Evolutionary conservation across 2,113 vertebrate species (phyloP).

Genomic region (Beaufortia kweichowensis): DNA sequence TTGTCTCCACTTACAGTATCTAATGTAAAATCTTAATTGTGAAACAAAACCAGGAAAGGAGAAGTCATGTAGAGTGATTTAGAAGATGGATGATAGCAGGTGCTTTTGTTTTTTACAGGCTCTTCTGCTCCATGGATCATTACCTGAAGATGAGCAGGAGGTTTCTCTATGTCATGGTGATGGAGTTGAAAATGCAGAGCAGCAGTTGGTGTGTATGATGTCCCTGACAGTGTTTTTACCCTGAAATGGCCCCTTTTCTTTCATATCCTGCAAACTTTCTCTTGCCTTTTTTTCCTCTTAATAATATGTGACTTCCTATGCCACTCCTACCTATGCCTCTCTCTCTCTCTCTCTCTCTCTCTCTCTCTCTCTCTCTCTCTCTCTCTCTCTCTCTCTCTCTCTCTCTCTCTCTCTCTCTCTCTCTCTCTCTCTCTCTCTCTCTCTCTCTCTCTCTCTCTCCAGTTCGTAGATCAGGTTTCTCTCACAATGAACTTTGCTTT

Average conservation of each 20-base stretch:
- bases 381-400: constrained; percentile 7
- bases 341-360: neutral
- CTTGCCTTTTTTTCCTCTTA: constrained; percentile 10
- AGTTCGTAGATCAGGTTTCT: constrained; percentile 55
- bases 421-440: neutral
- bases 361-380: constrained; percentile 10
- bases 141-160: constrained; percentile 91
- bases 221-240: neutral
- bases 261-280: constrained; percentile 18
- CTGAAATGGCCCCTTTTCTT: neutral
- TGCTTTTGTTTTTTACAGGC: constrained; percentile 73
- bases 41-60: too few relatives aligned
- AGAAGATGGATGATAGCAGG: neutral
- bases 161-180: constrained; percentile 79
- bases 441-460: constrained; percentile 20
- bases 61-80: neutral
- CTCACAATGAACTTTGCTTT: constrained; percentile 49
- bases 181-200: constrained; percentile 79
- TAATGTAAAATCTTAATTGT: too few relatives aligned
- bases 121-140: constrained; percentile 86
- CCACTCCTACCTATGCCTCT: constrained; percentile 46
- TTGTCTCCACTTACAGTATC: too few relatives aligned
- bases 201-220: constrained; percentile 83
- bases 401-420: constrained; percentile 7
- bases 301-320: constrained; percentile 16